Percentiles rank a stretch among this genome's conserved stretches.
These are phyloP conservation scores for Nematostella vectensis DNA, from an alignment of 92 coral and sea anemone genomes.

Conservation along the genomic window DNA sequence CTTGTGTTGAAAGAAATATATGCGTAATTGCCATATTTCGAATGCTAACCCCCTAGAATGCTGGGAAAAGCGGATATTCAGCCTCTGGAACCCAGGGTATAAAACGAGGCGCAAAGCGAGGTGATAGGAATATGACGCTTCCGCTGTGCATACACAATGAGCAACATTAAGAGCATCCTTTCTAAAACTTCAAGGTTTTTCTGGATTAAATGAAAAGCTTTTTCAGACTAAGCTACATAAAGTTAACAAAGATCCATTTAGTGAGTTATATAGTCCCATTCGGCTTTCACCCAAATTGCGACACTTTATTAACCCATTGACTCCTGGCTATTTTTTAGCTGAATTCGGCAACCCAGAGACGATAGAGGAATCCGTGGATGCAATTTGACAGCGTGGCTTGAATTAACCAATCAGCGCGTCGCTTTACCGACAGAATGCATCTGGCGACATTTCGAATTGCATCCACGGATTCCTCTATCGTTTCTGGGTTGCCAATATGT, in stretches of 20 bases:
- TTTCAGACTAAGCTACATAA: not conserved
- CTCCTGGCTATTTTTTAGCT: no score
- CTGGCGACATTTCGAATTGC: no score
- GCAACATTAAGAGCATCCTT: not conserved
- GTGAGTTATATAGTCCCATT: slow-evolving; percentile 10
- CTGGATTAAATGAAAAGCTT: not conserved
- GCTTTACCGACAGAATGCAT: no score
- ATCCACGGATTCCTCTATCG: no score
- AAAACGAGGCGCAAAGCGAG: not conserved
- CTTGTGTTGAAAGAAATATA: slow-evolving; percentile 4
- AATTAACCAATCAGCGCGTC: no score
- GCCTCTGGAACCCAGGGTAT: slow-evolving; percentile 1
- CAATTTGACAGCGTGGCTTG: no score
- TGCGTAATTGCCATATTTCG: slow-evolving; percentile 12
- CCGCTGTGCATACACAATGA: not conserved
- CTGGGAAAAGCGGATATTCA: not conserved
- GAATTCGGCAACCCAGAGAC: no score
- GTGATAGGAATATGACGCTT: not conserved
- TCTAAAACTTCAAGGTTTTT: slow-evolving; percentile 1
- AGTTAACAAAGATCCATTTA: not conserved
- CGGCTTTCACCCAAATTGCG: not conserved
- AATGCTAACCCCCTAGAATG: not conserved
- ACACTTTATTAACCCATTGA: not conserved
- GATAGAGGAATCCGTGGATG: no score
- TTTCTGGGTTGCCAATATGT: no score